Evolutionary conservation across 2,888 invertebrate species (phyloP).

Genomic region (Lasioglossum villosulum): DNA sequence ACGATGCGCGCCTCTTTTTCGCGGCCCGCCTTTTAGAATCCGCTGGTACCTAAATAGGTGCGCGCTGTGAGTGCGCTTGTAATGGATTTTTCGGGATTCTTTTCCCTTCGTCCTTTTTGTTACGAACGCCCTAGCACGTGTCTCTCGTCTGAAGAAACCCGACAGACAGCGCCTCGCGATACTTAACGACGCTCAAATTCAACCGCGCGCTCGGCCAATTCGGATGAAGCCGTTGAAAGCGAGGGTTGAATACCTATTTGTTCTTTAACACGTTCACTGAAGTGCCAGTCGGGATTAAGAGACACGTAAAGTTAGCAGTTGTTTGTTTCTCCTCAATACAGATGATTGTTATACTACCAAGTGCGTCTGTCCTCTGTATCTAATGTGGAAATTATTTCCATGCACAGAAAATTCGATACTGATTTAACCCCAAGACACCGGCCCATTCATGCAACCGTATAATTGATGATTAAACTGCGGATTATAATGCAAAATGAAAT

Average conservation of each 20-base stretch:
- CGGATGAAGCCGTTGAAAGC: constrained; percentile 57
- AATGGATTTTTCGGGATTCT: constrained; percentile 53
- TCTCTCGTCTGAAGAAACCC: constrained; percentile 2
- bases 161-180: constrained; percentile 31
- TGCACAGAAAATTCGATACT: too few relatives aligned
- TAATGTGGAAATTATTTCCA: too few relatives aligned
- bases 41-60: constrained; percentile 66
- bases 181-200: constrained; percentile 53
- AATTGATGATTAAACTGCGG: too few relatives aligned
- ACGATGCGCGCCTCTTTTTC: constrained; percentile 70
- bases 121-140: constrained; percentile 32
- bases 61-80: constrained; percentile 58
- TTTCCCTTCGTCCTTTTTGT: neutral
- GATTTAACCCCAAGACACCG: too few relatives aligned
- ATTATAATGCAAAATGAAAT: too few relatives aligned
- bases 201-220: constrained; percentile 35
- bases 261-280: neutral
- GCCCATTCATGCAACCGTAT: too few relatives aligned
- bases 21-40: constrained; percentile 66
- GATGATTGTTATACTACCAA: too few relatives aligned
- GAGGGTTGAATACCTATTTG: constrained; percentile 31
- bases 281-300: neutral
- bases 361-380: too few relatives aligned
- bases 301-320: neutral
- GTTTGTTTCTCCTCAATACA: neutral